Evolutionary conservation across 2,888 invertebrate species (phyloP), one percentile per base, ranked within the genome.

Genomic region (Phalera bucephala): DNA sequence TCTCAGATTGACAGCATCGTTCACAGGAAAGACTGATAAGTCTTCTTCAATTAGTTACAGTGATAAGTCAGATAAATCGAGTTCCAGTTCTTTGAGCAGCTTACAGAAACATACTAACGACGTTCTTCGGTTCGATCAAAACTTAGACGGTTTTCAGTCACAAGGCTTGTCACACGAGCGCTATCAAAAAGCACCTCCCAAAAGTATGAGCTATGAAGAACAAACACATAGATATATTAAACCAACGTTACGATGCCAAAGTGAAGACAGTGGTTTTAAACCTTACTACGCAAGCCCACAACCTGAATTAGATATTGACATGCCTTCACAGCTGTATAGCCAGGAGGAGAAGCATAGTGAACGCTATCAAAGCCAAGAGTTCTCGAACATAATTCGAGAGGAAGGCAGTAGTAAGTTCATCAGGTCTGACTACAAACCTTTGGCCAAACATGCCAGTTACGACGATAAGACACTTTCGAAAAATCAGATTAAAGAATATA

Each of bases 301-400:
- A 45, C 86, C 86, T 1, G 90, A 90, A 53, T 86, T 92, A 37
- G 91, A 91, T 23, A 92, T 92, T 37, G 91, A 89, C 49, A 85
- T 88, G 72, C 89, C 90, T 8, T 90, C 90, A 15, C 83, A 92
- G 31, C 75, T 93, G 5, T 93, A 93, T 55, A 91, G 91, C 28
- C 91, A 91, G 59, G 92, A 90, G 68, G 93, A 93, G 54, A 93
- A 93, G 59, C 84, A 92, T 25, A 92, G 92, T 11, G 91, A 92
- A 63, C 90, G 93, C 1, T 93, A 93, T 65, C 93, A 92, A 71
- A 93, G 93, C 49, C 93, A 93, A 73, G 93, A 93, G 52, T 93
- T 93, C 69, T 90, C 92, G 0, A 83, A 78, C 40, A 82, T 89
- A 11, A 75, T 90, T 36, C 76, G 82, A 9, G 89, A 89, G 36